A percentile compares a stretch with the other conserved stretches of the same genome.
Evolutionary conservation across 1,140 invertebrate genomes (phyloP).

Genomic region (Centruroides vittatus): DNA sequence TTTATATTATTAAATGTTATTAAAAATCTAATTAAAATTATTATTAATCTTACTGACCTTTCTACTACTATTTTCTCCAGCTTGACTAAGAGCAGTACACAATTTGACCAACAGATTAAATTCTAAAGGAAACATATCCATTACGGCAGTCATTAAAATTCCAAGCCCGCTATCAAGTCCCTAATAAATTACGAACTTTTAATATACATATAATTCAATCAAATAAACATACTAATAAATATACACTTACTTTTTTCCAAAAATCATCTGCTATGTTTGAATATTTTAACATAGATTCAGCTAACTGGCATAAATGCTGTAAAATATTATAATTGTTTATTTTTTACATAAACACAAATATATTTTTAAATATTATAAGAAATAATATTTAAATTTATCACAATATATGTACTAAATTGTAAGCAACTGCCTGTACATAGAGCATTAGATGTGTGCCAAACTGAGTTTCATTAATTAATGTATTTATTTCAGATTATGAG

Average conservation of each 20-base stretch:
- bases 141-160: slow-evolving; percentile 4
- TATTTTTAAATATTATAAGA: too few relatives aligned
- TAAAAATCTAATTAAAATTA: too few relatives aligned
- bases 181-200: not conserved
- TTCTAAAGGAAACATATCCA: slow-evolving; percentile 9
- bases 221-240: not conserved
- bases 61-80: slow-evolving; percentile 7
- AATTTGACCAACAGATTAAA: slow-evolving; percentile 8
- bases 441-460: too few relatives aligned
- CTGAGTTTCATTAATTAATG: too few relatives aligned
- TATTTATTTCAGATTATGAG: too few relatives aligned
- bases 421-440: too few relatives aligned
- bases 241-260: slow-evolving; percentile 10
- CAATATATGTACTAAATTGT: too few relatives aligned
- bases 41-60: not conserved
- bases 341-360: too few relatives aligned
- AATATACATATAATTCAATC: too few relatives aligned
- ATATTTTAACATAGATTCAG: slow-evolving; percentile 1
- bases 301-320: slow-evolving; percentile 4
- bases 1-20: too few relatives aligned
- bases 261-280: slow-evolving; percentile 8
- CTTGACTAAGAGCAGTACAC: slow-evolving; percentile 1
- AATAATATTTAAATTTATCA: too few relatives aligned
- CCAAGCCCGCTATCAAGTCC: slow-evolving; percentile 3
- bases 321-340: not conserved